phyloP scores from a whole-genome alignment of 2,113 vertebrate genomes.

The Gavia stellata region DNA sequence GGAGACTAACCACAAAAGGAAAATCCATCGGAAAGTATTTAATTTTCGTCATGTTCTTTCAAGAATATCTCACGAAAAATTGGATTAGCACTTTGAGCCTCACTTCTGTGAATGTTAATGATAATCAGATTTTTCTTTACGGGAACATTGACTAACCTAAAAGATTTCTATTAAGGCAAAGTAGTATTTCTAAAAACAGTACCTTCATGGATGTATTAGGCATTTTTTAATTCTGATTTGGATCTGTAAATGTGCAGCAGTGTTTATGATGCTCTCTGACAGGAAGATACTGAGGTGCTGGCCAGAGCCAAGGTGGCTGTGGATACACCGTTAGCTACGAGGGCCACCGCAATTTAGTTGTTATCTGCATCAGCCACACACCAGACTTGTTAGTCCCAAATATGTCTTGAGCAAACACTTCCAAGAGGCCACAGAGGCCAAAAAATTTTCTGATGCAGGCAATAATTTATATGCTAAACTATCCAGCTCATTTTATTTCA shows the following conservation, averaged over 20 bases:
- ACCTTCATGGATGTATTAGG: not conserved
- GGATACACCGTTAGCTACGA: not conserved
- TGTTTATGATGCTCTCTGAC: not conserved
- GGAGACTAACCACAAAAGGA: not conserved
- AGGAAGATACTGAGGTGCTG: not conserved
- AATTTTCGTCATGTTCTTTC: not conserved
- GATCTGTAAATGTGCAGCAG: not conserved
- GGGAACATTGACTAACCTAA: not conserved
- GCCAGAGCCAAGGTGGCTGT: not conserved
- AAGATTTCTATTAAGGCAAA: not conserved
- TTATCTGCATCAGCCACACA: not conserved
- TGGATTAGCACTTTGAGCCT: not conserved
- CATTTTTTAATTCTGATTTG: not conserved
- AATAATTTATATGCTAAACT: not conserved
- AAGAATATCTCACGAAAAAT: not conserved
- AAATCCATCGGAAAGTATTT: not conserved
- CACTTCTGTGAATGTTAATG: not conserved
- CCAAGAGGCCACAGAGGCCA: not conserved
- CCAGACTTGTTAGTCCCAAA: not conserved
- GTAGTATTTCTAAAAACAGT: not conserved
- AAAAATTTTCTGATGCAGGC: not conserved
- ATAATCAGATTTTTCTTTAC: not conserved
- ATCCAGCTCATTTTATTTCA: not conserved
- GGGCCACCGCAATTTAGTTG: not conserved
- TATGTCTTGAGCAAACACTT: not conserved